Evolutionary conservation across 2,888 invertebrate species (phyloP), one percentile per base, ranked within the genome.

Genomic region (Acholoe squamosa): DNA sequence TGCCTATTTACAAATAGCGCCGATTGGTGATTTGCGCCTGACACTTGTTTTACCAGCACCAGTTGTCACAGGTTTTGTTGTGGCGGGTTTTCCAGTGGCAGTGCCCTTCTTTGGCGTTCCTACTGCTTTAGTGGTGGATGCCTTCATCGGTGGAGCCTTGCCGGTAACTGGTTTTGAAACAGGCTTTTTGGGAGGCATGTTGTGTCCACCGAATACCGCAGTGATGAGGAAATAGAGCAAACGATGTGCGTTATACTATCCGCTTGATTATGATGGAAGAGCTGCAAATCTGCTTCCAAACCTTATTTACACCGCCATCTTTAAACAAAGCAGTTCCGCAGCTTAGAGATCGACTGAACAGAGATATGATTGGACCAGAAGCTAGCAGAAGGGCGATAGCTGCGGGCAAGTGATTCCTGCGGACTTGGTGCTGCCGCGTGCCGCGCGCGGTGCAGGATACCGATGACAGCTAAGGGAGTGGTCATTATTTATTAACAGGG

Each of bases 261-360:
- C n/a, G 19, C n/a, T n/a, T 61, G 61, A 19, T 61, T 19, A n/a
- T 54, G 10, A 10, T 10, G 19, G 54, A 61, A n/a, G 14, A 14
- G 5, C 61, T 61, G n/a, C 61, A n/a, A n/a, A n/a, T 10, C 43
- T 43, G 10, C 43, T 43, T 43, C 43, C 43, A 43, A 43, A 43
- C 10, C 19, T 25, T 16, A 25, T 52, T 77, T 56, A 33, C 56
- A 67, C 10, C 90, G 90, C 90, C 90, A 90, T 90, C 52, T 90
- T 88, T 71, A 90, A 90, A 90, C 90, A 90, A 88, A 88, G 61
- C 28, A 90, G 90, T 31, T 71, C 88, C 90, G 90, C 43, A 76
- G 88, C 90, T 14, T 90, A 28, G 88, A 56, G 90, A 90, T 84
- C 84, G 90, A 90, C 34, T 22, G 61, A 16, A 19, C n/a, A 14